phyloP scores from a whole-genome alignment of 1,140 invertebrate genomes.

The Caenorhabditis remanei region DNA sequence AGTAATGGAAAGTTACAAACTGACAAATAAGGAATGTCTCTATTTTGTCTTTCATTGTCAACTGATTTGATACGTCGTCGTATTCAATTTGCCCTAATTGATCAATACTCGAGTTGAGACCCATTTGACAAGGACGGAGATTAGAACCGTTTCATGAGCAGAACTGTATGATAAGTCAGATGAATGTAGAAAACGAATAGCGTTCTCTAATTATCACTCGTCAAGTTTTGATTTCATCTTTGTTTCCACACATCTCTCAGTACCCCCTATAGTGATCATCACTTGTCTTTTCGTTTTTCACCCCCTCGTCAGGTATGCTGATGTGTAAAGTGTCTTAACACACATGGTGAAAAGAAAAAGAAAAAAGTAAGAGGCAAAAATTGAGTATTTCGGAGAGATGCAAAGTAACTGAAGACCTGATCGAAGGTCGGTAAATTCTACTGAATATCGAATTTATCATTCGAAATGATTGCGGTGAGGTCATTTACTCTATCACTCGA shows the following conservation, averaged over 20 bases:
- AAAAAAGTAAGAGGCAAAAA: conserved; percentile 48
- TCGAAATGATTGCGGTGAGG: conserved; percentile 29
- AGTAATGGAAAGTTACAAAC: neutral
- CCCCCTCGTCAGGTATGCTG: conserved; percentile 5
- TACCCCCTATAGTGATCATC: conserved; percentile 19
- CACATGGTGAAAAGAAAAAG: conserved; percentile 21
- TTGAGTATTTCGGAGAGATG: conserved; percentile 49
- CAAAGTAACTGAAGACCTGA: conserved; percentile 43
- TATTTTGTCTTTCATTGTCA: conserved; percentile 48
- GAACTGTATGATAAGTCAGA: neutral
- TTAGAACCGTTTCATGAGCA: conserved; percentile 9
- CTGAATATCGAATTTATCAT: conserved; percentile 11
- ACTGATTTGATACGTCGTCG: conserved; percentile 51
- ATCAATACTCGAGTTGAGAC: conserved; percentile 42
- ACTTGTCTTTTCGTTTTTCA: neutral
- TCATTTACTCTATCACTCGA: conserved; percentile 39
- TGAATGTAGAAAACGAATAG: conserved; percentile 1
- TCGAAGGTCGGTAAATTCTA: conserved; percentile 2
- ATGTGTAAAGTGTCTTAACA: conserved; percentile 43
- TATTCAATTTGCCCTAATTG: conserved; percentile 36
- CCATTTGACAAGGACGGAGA: conserved; percentile 5
- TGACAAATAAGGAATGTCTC: conserved; percentile 37
- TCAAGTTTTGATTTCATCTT: conserved; percentile 32
- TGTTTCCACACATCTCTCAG: neutral
- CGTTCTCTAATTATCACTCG: conserved; percentile 48